Percentiles rank a stretch among this genome's conserved stretches.
Conservation (phyloP, 2,888 invertebrate species). For the Matsumyia berberina region DNA sequence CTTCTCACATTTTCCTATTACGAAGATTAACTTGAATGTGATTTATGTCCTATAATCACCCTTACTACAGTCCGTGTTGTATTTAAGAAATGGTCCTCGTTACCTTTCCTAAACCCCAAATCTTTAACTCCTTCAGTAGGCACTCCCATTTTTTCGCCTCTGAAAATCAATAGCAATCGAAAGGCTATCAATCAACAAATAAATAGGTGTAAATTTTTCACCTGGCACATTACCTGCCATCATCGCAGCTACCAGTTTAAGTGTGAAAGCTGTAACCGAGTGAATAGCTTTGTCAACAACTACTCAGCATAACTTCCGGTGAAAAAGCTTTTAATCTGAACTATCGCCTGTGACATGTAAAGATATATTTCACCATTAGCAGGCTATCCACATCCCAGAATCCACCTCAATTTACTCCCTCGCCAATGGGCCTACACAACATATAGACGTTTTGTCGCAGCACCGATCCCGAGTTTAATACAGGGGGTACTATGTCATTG, state of each 20-base stretch:
- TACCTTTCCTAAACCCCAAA: too few relatives aligned
- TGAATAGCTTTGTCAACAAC: constrained; percentile 32
- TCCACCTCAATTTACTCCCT: constrained; percentile 7
- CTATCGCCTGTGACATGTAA: constrained; percentile 16
- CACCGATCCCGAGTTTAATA: constrained; percentile 38
- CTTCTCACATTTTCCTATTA: too few relatives aligned
- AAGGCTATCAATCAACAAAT: constrained; percentile 4
- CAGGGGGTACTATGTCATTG: constrained; percentile 34
- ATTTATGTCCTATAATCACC: too few relatives aligned
- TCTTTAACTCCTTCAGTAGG: too few relatives aligned
- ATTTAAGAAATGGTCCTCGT: too few relatives aligned
- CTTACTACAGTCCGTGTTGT: too few relatives aligned
- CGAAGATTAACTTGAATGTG: too few relatives aligned
- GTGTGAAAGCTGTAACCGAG: neutral
- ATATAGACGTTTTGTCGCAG: constrained; percentile 44
- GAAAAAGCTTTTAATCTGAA: constrained; percentile 34
- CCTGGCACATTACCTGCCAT: neutral
- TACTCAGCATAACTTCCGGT: constrained; percentile 23
- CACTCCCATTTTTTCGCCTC: too few relatives aligned
- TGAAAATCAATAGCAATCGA: neutral
- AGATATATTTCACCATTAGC: constrained; percentile 31
- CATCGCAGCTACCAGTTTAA: neutral
- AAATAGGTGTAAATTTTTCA: neutral
- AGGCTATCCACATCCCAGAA: constrained; percentile 24
- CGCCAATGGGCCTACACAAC: constrained; percentile 12